Evolutionary conservation across 2,888 invertebrate genomes (phyloP).

Genomic region (Eupithecia subumbrata): DNA sequence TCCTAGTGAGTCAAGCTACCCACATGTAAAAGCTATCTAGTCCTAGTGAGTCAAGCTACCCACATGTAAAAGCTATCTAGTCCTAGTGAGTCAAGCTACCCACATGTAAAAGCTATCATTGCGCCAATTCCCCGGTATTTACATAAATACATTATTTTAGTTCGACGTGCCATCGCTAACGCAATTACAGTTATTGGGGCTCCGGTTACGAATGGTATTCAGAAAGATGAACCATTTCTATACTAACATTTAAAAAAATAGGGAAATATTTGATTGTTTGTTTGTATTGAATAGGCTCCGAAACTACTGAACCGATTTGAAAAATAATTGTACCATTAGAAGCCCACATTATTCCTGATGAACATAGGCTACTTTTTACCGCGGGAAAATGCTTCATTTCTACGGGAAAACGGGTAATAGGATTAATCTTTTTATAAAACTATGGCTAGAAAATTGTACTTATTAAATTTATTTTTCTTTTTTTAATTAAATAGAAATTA

Average conservation of each 20-base stretch:
- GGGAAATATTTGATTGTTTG: too few relatives aligned
- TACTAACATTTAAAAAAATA: too few relatives aligned
- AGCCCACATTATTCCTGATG: too few relatives aligned
- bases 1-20: neutral
- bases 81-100: neutral
- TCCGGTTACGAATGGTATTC: constrained; percentile 57
- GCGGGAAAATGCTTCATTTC: too few relatives aligned
- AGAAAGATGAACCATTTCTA: constrained; percentile 1
- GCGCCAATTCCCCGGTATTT: constrained; percentile 62
- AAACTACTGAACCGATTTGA: too few relatives aligned
- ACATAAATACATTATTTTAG: constrained; percentile 70
- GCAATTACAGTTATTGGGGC: constrained; percentile 63
- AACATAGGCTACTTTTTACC: too few relatives aligned
- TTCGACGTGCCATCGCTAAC: constrained; percentile 54
- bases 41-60: neutral
- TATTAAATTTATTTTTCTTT: too few relatives aligned
- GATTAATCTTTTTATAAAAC: neutral
- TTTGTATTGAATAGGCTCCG: too few relatives aligned
- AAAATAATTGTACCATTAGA: too few relatives aligned
- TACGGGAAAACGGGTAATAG: too few relatives aligned
- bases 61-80: constrained; percentile 59
- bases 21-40: constrained; percentile 63
- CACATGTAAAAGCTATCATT: constrained; percentile 66
- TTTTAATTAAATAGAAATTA: too few relatives aligned
- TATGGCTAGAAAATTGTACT: neutral